Base-by-base conservation (phyloP, 2,888 invertebrate genomes). In the Drosophila differens region DNA sequence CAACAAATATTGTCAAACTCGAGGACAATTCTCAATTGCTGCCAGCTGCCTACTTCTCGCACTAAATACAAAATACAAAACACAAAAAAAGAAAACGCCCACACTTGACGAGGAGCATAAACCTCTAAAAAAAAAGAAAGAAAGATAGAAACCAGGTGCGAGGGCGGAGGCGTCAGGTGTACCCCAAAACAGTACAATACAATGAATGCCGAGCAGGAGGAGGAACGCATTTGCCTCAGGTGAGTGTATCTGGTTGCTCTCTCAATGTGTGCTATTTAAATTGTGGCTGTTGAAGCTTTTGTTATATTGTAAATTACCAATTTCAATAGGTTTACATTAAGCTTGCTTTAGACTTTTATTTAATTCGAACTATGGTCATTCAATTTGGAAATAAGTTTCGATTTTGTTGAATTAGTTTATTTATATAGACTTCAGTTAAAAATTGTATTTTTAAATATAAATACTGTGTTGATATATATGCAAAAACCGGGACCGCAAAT, bases 171-270 rank as follows among this genome's bases (percentile, higher is more conserved):
- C 39, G 33, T 55, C 28, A 54, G 62, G 67, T 51, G 22, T 39
- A 55, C 44, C 51, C 60, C n/a, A 59, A 52, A 55, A 66, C 73
- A 78, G 54, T 55, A 72, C 55, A 76, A 70, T 67, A 78, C 66
- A 44, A 87, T 87, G 87, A 80, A 86, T 77, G 70, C 61, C 37
- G 87, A 86, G 28, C 91, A 81, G 76, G 86, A 89, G 71, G 90
- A 83, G 75, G 88, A 88, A 66, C 81, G 87, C 55, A 68, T 88
- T 65, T 88, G 89, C 81, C 85, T 88, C 70, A 89, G 88, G 88
- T 88, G 77, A 90, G 88, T 89, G 22, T 39, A 6, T 39, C n/a
- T n/a, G 28, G 39, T 30, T 41, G 62, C 47, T 49, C 35, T 63
- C 32, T 63, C 32, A 37, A 30, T 57, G 66, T 52, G 49, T 54